A percentile compares a stretch with the other conserved stretches of the same genome.
These are phyloP conservation scores for Sphaeridia pumilis DNA, from an alignment of 2,888 invertebrate species.

Conservation along the genomic window DNA sequence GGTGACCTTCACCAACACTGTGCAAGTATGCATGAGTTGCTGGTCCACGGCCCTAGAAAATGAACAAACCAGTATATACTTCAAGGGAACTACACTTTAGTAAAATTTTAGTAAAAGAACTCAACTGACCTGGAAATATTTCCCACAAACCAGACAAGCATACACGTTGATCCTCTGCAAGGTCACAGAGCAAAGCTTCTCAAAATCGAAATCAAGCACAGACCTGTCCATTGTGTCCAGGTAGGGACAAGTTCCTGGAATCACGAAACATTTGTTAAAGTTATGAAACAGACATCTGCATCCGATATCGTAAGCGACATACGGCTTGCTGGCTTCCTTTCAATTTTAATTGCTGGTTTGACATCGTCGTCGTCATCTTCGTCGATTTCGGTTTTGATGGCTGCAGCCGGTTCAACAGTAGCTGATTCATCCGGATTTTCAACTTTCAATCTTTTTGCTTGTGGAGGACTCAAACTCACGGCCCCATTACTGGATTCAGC, in stretches of 20 bases:
- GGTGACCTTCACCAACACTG: slow-evolving; percentile 94
- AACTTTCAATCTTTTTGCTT: slow-evolving; percentile 17
- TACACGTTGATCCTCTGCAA: slow-evolving; percentile 97
- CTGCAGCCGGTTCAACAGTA: background rate
- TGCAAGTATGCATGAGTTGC: slow-evolving; percentile 99
- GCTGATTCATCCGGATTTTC: background rate
- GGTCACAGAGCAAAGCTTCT: slow-evolving; percentile 96
- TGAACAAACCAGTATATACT: background rate
- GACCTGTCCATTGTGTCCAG: slow-evolving; percentile 96
- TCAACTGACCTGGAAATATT: slow-evolving; percentile 67
- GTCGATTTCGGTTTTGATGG: background rate
- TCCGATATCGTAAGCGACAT: too few species aligned
- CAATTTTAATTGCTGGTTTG: background rate
- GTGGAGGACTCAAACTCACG: slow-evolving; percentile 11
- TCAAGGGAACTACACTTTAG: background rate
- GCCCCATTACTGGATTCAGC: background rate
- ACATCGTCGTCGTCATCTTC: background rate
- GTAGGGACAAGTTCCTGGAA: slow-evolving; percentile 70
- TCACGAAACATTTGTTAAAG: too few species aligned
- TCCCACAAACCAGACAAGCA: slow-evolving; percentile 97
- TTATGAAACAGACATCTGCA: too few species aligned
- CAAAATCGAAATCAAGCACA: slow-evolving; percentile 97
- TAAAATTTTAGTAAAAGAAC: background rate
- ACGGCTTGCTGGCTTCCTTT: background rate
- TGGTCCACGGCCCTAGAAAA: slow-evolving; percentile 72